Evolutionary conservation across 2,797 vertebrate species (phyloP).

Genomic region (Neosilurus mollespiculum): DNA sequence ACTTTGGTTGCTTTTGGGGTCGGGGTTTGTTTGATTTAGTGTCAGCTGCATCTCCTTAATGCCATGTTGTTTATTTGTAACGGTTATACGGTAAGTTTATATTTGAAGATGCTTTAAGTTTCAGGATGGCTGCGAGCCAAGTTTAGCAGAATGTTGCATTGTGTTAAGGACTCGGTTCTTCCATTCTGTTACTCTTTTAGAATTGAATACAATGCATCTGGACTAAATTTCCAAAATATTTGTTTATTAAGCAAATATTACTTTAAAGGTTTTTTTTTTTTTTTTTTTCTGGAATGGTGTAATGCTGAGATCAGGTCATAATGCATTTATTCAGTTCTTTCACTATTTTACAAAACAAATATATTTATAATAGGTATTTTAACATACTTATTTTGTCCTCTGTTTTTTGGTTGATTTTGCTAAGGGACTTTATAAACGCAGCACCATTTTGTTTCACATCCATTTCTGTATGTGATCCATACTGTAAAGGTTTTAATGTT

Average conservation of each 20-base stretch:
- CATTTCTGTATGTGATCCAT: conserved; percentile 29
- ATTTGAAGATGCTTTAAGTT: conserved; percentile 61
- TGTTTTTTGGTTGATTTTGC: neutral
- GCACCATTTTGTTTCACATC: neutral
- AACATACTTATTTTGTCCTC: conserved; percentile 24
- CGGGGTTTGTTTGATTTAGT: conserved; percentile 33
- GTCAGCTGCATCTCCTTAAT: conserved; percentile 64
- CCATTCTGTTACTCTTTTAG: neutral
- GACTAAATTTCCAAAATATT: conserved; percentile 50
- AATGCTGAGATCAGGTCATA: conserved; percentile 53
- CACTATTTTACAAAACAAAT: conserved; percentile 33
- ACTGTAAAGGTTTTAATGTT: conserved; percentile 19
- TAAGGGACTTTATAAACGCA: conserved; percentile 1
- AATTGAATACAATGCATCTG: neutral
- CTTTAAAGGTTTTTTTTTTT: conserved; percentile 21
- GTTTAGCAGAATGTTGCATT: neutral
- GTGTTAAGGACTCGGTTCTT: conserved; percentile 25
- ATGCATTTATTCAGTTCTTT: conserved; percentile 53
- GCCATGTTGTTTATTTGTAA: conserved; percentile 69
- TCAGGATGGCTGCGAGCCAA: conserved; percentile 52
- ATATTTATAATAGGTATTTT: conserved; percentile 52
- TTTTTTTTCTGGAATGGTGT: conserved; percentile 44
- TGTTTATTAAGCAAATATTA: conserved; percentile 43
- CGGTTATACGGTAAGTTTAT: conserved; percentile 69
- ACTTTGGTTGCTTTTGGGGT: conserved; percentile 47